Percentiles rank a stretch among this genome's conserved stretches.
These are phyloP conservation scores for Leptocoma aspasia DNA, from an alignment of 2,113 vertebrate species.

Conservation along the genomic window DNA sequence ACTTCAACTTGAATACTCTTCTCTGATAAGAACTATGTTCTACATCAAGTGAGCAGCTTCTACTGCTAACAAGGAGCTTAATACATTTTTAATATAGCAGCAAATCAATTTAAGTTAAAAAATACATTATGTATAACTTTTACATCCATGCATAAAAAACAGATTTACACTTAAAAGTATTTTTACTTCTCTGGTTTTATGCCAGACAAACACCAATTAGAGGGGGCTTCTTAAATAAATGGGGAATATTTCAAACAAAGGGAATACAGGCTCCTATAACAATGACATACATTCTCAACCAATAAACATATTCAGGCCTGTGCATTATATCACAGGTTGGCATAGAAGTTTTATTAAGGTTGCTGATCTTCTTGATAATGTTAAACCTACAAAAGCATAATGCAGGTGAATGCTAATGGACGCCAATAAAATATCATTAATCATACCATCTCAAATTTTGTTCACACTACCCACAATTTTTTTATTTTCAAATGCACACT, in stretches of 20 bases:
- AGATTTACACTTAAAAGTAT: background rate
- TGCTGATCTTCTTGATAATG: background rate
- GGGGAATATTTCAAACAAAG: background rate
- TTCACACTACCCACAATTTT: background rate
- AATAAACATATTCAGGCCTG: background rate
- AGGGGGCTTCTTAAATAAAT: background rate
- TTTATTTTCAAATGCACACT: background rate
- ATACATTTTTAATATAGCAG: background rate
- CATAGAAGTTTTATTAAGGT: background rate
- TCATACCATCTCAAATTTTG: background rate
- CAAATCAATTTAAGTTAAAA: background rate
- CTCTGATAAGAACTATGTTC: background rate
- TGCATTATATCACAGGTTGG: background rate
- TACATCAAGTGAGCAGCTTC: background rate
- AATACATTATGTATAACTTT: background rate
- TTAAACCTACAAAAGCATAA: background rate
- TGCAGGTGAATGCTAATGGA: background rate
- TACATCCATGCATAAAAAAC: background rate
- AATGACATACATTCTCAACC: background rate
- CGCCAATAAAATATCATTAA: background rate
- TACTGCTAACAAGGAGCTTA: background rate
- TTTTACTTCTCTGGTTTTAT: background rate
- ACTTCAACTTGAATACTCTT: background rate
- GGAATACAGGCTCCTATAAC: background rate
- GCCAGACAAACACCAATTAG: background rate